Evolutionary conservation across 2,113 vertebrate species (phyloP).

Genomic region (Phylloscopus trochiloides): DNA sequence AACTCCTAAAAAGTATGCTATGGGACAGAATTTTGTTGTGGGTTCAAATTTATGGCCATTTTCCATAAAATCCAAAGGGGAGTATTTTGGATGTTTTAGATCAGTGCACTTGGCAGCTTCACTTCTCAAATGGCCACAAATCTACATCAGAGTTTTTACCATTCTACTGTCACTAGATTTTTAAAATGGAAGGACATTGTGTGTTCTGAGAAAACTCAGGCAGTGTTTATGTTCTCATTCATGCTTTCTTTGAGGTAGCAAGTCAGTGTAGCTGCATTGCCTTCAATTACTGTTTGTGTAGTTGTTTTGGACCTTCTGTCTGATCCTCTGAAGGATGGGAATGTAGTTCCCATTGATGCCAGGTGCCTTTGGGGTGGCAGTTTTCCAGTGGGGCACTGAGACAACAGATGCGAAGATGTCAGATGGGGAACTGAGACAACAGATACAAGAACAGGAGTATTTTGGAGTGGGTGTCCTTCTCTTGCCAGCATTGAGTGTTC

Average conservation of each 20-base stretch:
- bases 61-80: not conserved
- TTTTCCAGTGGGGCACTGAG: not conserved
- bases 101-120: not conserved
- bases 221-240: not conserved
- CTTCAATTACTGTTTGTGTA: not conserved
- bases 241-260: not conserved
- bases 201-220: not conserved
- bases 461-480: not conserved
- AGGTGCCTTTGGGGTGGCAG: not conserved
- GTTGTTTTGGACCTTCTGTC: not conserved
- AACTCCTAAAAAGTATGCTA: not conserved
- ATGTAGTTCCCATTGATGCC: not conserved
- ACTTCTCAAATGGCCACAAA: not conserved
- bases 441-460: rapidly evolving
- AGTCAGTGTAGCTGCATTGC: not conserved
- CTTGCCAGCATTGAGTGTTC: not conserved
- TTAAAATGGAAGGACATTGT: not conserved
- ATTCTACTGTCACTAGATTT: not conserved
- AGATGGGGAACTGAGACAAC: not conserved
- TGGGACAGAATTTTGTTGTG: not conserved
- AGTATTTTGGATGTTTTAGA: not conserved
- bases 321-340: not conserved
- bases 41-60: not conserved
- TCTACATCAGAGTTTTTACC: not conserved
- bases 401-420: not conserved